Percentiles rank a stretch among this genome's conserved stretches.
Evolutionary conservation across 2,888 invertebrate genomes (phyloP).

Genomic region (Coleophora flavipennella): DNA sequence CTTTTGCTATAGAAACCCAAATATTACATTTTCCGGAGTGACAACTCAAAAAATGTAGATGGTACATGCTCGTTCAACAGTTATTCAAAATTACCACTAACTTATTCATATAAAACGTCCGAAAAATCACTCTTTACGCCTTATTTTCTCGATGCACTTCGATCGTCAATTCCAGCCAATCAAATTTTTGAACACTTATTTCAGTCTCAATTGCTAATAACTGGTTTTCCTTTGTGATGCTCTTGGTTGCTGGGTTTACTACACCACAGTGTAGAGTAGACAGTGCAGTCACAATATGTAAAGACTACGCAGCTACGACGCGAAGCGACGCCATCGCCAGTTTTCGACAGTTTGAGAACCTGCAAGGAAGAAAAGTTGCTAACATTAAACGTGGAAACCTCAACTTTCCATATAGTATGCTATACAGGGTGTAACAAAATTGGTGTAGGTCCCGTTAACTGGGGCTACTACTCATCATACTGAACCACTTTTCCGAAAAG

Average conservation of each 20-base stretch:
- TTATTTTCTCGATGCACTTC: conserved; percentile 18
- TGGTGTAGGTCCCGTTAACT: too few relatives aligned
- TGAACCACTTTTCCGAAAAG: too few relatives aligned
- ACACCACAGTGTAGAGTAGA: too few relatives aligned
- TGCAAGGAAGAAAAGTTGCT: conserved; percentile 19
- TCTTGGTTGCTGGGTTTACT: too few relatives aligned
- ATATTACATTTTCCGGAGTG: too few relatives aligned
- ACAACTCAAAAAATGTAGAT: not conserved
- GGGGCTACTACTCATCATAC: too few relatives aligned
- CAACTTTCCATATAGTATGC: too few relatives aligned
- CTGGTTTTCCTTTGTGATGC: conserved; percentile 16
- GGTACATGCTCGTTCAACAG: not conserved
- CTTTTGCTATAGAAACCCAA: too few relatives aligned
- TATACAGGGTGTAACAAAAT: too few relatives aligned
- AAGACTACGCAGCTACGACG: conserved; percentile 6
- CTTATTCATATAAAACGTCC: conserved; percentile 26
- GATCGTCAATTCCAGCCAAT: conserved; percentile 33
- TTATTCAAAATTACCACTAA: conserved; percentile 7
- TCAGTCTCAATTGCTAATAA: conserved; percentile 22
- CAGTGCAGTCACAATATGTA: conserved; percentile 12
- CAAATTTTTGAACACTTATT: conserved; percentile 26
- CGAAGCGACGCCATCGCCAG: conserved; percentile 5
- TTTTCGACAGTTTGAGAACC: conserved; percentile 14
- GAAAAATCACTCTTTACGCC: conserved; percentile 29
- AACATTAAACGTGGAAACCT: too few relatives aligned